Conservation (phyloP, 2,113 vertebrate species). For the Eudyptes chrysolophus region DNA sequence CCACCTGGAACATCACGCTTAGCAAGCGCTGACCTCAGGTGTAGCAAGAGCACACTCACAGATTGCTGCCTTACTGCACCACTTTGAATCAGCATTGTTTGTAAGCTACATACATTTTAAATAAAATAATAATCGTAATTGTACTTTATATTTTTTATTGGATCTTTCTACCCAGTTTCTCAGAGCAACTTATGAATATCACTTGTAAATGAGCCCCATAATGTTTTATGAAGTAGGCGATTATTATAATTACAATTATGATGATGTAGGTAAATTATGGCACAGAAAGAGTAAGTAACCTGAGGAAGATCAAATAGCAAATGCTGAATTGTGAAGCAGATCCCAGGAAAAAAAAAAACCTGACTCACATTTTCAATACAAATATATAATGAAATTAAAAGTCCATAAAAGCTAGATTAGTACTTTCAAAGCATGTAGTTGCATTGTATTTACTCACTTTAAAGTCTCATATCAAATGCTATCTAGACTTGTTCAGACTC, state of each 20-base stretch:
- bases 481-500: conserved; percentile 28
- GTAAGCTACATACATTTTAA: not conserved
- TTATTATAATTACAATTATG: conserved; percentile 54
- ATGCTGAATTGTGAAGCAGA: conserved; percentile 26
- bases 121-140: conserved; percentile 48
- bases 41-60: not conserved
- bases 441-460: conserved; percentile 13
- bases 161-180: conserved; percentile 16
- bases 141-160: conserved; percentile 6
- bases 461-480: conserved; percentile 16
- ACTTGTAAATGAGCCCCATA: conserved; percentile 42
- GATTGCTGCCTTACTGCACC: not conserved
- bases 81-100: not conserved
- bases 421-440: not conserved
- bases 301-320: conserved; percentile 41
- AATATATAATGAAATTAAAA: conserved; percentile 45
- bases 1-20: fast-evolving
- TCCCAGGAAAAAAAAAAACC: not conserved
- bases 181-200: conserved; percentile 45
- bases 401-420: conserved; percentile 34
- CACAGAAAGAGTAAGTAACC: conserved; percentile 20
- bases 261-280: conserved; percentile 34
- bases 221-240: not conserved
- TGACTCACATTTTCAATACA: conserved; percentile 53
- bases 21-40: not conserved